These are phyloP conservation scores for Hydropsyche tenuis DNA, from an alignment of 1,140 invertebrate genomes.

Conservation along the genomic window DNA sequence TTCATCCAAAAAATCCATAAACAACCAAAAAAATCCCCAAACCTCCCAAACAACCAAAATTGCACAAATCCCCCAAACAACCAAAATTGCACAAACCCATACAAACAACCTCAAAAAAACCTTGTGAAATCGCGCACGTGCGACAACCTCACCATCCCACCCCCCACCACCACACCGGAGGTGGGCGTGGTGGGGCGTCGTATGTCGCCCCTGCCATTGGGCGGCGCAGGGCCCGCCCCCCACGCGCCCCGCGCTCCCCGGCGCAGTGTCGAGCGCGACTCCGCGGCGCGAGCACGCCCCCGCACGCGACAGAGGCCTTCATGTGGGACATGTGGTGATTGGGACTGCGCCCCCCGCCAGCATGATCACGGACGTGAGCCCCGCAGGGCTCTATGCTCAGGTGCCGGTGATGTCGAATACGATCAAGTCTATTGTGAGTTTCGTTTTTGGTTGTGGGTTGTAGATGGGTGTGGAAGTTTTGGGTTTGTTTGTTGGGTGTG, in stretches of 20 bases:
- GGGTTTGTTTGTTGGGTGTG: too few species aligned
- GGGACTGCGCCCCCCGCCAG: neutral
- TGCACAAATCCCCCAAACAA: too few species aligned
- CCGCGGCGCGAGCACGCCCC: neutral
- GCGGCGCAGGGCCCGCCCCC: constrained; percentile 20
- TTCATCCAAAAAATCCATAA: too few species aligned
- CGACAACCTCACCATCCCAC: neutral
- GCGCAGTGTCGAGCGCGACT: neutral
- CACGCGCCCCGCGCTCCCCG: constrained; percentile 32
- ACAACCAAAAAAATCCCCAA: too few species aligned
- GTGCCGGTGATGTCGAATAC: constrained; percentile 48
- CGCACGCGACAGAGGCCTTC: neutral
- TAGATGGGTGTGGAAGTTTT: too few species aligned
- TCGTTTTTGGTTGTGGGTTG: neutral
- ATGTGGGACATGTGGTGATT: neutral
- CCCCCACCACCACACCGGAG: neutral
- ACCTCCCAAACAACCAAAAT: too few species aligned
- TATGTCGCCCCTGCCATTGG: constrained; percentile 34
- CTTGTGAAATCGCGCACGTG: constrained; percentile 6
- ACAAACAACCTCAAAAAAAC: too few species aligned
- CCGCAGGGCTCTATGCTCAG: constrained; percentile 44
- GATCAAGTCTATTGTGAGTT: constrained; percentile 47
- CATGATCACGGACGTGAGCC: constrained; percentile 49
- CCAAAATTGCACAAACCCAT: too few species aligned
- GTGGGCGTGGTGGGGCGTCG: constrained; percentile 34